Base-by-base conservation (phyloP, 1,140 invertebrate species). In the Panagrolaimus sp. region DNA sequence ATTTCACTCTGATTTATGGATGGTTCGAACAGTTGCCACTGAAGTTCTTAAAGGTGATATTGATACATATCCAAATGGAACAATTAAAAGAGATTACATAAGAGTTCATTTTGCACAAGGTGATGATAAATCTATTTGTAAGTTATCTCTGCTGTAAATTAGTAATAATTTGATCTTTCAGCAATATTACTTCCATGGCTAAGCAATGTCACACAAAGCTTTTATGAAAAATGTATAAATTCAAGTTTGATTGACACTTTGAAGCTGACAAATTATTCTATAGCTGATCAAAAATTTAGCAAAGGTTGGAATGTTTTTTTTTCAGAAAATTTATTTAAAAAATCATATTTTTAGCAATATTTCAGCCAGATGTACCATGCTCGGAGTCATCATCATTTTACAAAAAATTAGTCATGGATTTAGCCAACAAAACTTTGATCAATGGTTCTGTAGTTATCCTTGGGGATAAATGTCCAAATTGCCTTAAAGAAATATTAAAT, bases 161-260 rank as follows among this genome's bases (percentile, higher is more conserved):
- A 9, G 0, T 1, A 52, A 15, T 15, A 4, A 4, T 52, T 1
- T 12, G 17, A 24, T 58, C 7, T 58, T 58, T 58, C 5, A 58
- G 52, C 14, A 10, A 26, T 58, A 12, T 58, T 28, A 24, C 3
- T 58, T 21, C 52, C 52, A 58, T 58, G 52, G 52, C 52, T 58
- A n/a, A 28, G 52, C 5, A 58, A 58, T 21, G 28, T 58, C 10
- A 58, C 52, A 3, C 21, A 58, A 21, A 21, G 10, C 14, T 58
- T 58, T n/a, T 58, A 58, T 58, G 52, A 28, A 58, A 58, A 58
- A 21, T 58, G 52, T 21, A 58, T 58, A 1, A 58, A 12, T 12
- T 28, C 52, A 26, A 12, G 28, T 10, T 24, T 58, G 17, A n/a
- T 58, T 21, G 21, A 58, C 14, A 21, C 7, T 38, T 38, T 38